phyloP scores from a whole-genome alignment of 2,113 vertebrate species.

The Antigone vipio region DNA sequence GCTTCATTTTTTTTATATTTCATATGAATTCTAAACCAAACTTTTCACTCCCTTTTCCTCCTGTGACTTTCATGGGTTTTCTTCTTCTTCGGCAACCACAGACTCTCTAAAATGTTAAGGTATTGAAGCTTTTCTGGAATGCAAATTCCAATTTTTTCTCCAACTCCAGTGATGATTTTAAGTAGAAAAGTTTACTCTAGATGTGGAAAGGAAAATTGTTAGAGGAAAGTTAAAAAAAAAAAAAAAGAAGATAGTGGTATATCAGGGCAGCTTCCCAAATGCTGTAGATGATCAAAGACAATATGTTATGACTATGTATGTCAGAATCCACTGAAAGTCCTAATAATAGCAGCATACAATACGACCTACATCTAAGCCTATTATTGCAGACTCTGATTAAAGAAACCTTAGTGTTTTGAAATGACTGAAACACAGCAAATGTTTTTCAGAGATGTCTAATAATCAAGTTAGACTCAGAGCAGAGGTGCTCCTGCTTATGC shows the following conservation, averaged over 20 bases:
- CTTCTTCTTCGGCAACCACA: neutral
- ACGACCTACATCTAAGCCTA: neutral
- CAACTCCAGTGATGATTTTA: neutral
- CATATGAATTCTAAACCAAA: neutral
- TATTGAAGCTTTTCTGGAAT: neutral
- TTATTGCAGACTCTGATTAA: neutral
- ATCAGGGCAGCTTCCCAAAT: neutral
- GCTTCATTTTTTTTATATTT: neutral
- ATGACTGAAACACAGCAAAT: neutral
- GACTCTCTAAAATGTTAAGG: neutral
- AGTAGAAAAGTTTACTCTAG: neutral
- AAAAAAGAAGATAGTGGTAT: neutral
- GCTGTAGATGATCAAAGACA: slow-evolving; percentile 1
- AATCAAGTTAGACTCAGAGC: neutral
- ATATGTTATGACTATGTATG: neutral
- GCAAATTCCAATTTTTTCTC: neutral
- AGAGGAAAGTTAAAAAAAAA: neutral
- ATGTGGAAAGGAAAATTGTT: neutral
- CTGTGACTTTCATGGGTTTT: neutral
- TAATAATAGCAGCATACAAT: neutral
- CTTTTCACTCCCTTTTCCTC: neutral
- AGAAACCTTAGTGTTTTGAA: neutral
- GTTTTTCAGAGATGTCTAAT: neutral
- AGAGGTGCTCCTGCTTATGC: neutral
- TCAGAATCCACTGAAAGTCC: neutral